Percentiles rank a stretch among this genome's conserved stretches.
phyloP scores from a whole-genome alignment of 92 coral and sea anemone species.

The Siderastrea siderea region DNA sequence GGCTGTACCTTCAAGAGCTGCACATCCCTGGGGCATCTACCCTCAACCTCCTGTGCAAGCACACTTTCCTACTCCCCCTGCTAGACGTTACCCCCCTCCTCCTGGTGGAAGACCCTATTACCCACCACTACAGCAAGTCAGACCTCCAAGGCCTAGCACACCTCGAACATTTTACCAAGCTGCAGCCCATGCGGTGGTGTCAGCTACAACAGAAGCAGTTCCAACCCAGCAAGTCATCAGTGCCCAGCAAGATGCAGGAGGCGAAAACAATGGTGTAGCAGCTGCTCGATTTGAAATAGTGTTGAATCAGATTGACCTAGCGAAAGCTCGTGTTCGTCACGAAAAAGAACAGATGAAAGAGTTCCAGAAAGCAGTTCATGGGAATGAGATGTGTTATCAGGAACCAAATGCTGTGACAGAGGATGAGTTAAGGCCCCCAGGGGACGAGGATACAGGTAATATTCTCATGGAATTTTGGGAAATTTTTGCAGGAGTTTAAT shows the following conservation, averaged over 20 bases:
- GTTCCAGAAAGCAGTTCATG: conserved; percentile 34
- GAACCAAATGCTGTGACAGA: conserved; percentile 70
- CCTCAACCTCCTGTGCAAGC: conserved; percentile 16
- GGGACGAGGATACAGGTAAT: conserved; percentile 78
- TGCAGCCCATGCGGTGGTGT: not conserved
- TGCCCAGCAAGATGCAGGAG: conserved; percentile 9
- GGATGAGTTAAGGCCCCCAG: conserved; percentile 89
- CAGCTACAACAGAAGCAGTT: conserved; percentile 15
- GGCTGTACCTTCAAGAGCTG: conserved; percentile 35
- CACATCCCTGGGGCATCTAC: conserved; percentile 27
- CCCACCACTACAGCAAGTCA: conserved; percentile 41
- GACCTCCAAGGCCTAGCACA: conserved; percentile 2
- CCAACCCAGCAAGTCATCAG: conserved; percentile 18
- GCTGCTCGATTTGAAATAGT: conserved; percentile 87
- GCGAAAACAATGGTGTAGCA: conserved; percentile 55
- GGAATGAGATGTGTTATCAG: not conserved
- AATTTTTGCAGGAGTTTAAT: too few species aligned
- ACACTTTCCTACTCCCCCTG: conserved; percentile 43
- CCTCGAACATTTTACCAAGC: conserved; percentile 18
- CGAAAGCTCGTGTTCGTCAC: conserved; percentile 54
- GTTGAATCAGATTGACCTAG: conserved; percentile 90
- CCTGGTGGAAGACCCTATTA: conserved; percentile 49
- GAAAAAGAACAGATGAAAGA: conserved; percentile 48
- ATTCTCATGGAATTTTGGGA: not conserved
- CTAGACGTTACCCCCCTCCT: conserved; percentile 36